Evolutionary conservation across 2,888 invertebrate species (phyloP), one percentile per base, ranked within the genome.

Genomic region (Tanytarsus gracilentus): DNA sequence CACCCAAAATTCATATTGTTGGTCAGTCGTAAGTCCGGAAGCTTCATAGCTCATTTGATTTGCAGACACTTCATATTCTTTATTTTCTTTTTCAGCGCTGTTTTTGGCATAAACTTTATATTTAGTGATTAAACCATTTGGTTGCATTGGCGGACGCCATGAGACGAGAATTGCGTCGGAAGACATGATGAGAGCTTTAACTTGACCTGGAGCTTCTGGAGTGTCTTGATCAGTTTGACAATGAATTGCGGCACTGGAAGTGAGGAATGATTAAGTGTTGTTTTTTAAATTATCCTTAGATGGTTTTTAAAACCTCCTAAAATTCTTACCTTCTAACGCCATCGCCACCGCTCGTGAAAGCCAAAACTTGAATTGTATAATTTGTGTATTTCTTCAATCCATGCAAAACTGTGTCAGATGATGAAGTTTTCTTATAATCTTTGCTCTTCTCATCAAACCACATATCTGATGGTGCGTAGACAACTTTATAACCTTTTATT

Each of bases 211-310:
- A 7, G 92, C 85, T 76, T 93, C 94, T 36, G 96, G 96, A 63
- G 90, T 90, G 74, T 96, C 96, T 76, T 96, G 94, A 78, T 93
- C 91, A 53, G 96, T 96, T 76, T 88, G 88, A 72, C 95, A 93
- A 73, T 91, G 91, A 66, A 95, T 90, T 62, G 74, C 66, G n/a
- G 68, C 67, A 65, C 74, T 74, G 11, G 9, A 44, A 9, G n/a
- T 2, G 11, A 44, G 3, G n/a, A 39, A n/a, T 16, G 18, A 39
- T 39, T 39, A 14, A 14, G 11, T 36, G 9, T 36, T 36, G 9
- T 5, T 11, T 36, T 14, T n/a, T 36, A 14, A 6, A 3, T 5
- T 14, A 36, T 1, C 11, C 2, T 16, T 36, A 16, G 36, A 14
- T 14, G n/a, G 6, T 90, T 86, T 16, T 81, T 79, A 66, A 88